phyloP scores from a whole-genome alignment of 2,888 invertebrate genomes.

The Apotomis turbidana region DNA sequence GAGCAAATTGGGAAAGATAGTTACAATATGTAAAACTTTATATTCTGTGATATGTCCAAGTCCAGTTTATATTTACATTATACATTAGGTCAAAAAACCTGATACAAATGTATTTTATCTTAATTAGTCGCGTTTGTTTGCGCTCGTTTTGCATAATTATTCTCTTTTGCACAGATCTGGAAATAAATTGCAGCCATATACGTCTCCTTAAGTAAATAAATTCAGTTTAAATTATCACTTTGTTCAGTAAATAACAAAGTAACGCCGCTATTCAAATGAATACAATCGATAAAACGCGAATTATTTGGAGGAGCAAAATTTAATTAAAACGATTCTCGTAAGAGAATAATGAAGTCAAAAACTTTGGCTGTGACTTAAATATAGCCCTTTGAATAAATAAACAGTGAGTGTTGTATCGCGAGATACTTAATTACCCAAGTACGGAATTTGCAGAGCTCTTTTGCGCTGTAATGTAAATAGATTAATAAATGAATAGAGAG shows the following conservation, averaged over 20 bases:
- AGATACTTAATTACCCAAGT: conserved; percentile 13
- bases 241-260: conserved; percentile 14
- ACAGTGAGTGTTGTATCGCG: conserved; percentile 22
- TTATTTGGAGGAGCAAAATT: conserved; percentile 26
- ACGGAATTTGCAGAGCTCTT: too few relatives aligned
- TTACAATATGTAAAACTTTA: too few relatives aligned
- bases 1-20: too few relatives aligned
- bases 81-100: too few relatives aligned
- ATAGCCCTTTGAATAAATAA: conserved; percentile 33
- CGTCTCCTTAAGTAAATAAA: neutral
- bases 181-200: conserved; percentile 10
- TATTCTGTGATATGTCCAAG: too few relatives aligned
- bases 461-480: too few relatives aligned
- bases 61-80: too few relatives aligned
- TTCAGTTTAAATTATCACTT: conserved; percentile 13
- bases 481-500: too few relatives aligned
- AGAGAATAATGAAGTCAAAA: conserved; percentile 36
- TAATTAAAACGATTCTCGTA: conserved; percentile 35
- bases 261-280: conserved; percentile 27
- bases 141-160: conserved; percentile 12
- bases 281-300: conserved; percentile 28
- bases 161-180: neutral
- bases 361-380: conserved; percentile 26
- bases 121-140: too few relatives aligned
- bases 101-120: too few relatives aligned